Percentiles rank a stretch among this genome's conserved stretches.
These are phyloP conservation scores for Cheracebus regulus DNA, from an alignment of 2,797 vertebrate species.

Conservation along the genomic window DNA sequence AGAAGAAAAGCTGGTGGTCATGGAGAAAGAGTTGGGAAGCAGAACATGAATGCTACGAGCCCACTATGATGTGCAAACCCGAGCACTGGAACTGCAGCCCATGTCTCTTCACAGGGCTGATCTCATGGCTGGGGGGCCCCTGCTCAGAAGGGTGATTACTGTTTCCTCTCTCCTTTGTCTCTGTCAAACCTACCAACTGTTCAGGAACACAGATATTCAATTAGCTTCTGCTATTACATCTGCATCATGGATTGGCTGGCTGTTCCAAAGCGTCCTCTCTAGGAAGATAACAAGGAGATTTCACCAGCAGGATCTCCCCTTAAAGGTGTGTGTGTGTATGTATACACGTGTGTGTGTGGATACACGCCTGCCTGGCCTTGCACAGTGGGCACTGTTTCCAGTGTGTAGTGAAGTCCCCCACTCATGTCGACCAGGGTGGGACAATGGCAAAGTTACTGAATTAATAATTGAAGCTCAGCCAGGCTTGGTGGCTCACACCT, in stretches of 20 bases:
- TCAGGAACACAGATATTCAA: not conserved
- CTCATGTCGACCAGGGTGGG: fast-evolving
- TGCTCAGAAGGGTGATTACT: fast-evolving
- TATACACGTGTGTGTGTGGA: not conserved
- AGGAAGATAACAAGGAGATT: not conserved
- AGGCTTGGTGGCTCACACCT: not conserved
- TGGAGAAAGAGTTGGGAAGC: fast-evolving
- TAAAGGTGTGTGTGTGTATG: too few relatives aligned
- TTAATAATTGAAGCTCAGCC: not conserved
- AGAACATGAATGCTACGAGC: fast-evolving
- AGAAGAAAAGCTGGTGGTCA: not conserved
- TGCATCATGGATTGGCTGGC: not conserved
- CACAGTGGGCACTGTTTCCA: not conserved
- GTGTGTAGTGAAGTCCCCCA: not conserved
- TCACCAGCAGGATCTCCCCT: not conserved
- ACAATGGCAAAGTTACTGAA: not conserved
- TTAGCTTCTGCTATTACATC: not conserved
- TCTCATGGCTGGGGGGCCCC: fast-evolving
- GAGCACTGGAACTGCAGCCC: fast-evolving
- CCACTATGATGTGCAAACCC: fast-evolving
- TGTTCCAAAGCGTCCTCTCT: not conserved
- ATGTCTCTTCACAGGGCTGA: fast-evolving
- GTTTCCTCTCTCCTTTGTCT: not conserved
- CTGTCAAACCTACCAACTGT: not conserved
- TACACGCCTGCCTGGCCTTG: fast-evolving